Base-by-base conservation (phyloP, 1,140 invertebrate species). In the Trichonephila inaurata region DNA sequence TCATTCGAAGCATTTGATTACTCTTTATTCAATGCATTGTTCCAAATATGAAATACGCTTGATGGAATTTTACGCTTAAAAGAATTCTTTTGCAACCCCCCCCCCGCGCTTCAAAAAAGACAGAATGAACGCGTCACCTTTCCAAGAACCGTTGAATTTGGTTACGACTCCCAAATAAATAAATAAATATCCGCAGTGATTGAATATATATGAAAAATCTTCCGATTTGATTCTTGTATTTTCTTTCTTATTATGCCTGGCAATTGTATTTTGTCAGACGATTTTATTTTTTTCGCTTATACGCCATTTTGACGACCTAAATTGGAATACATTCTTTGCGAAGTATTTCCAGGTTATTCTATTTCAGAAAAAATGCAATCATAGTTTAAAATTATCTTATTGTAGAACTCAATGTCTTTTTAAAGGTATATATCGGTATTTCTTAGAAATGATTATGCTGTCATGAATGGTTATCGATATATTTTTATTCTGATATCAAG, bases 171-270 rank as follows among this genome's bases (percentile, higher is more conserved):
- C 77, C 66, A 44, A 82, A 82, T 40, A 82, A 82, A 81, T 81
- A 81, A 81, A 82, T 82, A 82, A 69, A 28, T 82, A 21, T 82
- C 21, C 12, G 6, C 33, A 82, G 33, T 40, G 77, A 82, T 82
- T 82, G 77, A 82, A 82, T 82, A 82, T 82, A 82, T 82, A 82
- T 82, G 77, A 82, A 33, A 82, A 77, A 44, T 44, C 8, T 40
- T 18, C 77, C 4, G 3, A 12, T 51, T 82, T 82, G 14, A 2
- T 33, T 40, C 28, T 14, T 44, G 24, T 14, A 16, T 81, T 81
- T 44, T 44, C 33, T 3, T 40, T 82, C 44, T 16, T 51, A 51
- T 82, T 82, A 6, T 16, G 1, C 28, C 1, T 16, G 21, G 1
- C 10, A 69, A 69, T 24, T 24, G 10, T 21, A 21, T 62, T 62